Evolutionary conservation across 2,113 vertebrate species (phyloP).

Genomic region (Pseudonaja textilis): DNA sequence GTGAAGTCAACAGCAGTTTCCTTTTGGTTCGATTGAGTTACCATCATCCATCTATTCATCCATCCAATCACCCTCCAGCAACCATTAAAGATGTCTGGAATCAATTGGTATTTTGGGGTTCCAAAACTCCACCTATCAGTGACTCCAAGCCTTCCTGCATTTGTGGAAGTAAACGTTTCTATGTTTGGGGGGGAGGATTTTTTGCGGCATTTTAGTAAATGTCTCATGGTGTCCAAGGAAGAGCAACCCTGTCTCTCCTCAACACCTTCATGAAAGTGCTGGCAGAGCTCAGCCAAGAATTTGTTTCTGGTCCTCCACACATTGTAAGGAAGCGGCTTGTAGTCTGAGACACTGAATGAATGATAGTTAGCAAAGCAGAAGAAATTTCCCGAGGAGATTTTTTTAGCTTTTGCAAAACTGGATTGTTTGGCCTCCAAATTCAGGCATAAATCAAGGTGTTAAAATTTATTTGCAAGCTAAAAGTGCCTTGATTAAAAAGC

Average conservation of each 20-base stretch:
- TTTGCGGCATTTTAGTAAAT: neutral
- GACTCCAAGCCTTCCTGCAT: neutral
- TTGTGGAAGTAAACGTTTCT: neutral
- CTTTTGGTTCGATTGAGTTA: neutral
- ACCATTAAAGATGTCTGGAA: neutral
- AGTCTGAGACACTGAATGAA: neutral
- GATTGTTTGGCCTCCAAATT: neutral
- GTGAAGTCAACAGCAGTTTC: neutral
- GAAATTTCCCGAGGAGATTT: neutral
- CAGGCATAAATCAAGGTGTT: neutral
- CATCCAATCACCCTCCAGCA: neutral
- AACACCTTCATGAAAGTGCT: too few relatives aligned
- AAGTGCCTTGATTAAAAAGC: too few relatives aligned
- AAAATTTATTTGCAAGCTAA: neutral
- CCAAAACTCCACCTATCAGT: neutral
- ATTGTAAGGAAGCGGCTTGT: neutral
- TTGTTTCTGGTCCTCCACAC: neutral
- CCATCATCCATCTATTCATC: neutral
- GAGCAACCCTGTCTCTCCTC: neutral
- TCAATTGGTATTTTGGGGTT: neutral
- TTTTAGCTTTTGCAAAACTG: too few relatives aligned
- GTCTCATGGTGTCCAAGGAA: neutral
- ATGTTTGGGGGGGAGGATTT: too few relatives aligned
- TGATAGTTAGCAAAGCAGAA: too few relatives aligned
- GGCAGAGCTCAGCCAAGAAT: neutral